A percentile compares a stretch with the other conserved stretches of the same genome.
Conservation (phyloP, 2,888 invertebrate species). For the Brenthis hecate region DNA sequence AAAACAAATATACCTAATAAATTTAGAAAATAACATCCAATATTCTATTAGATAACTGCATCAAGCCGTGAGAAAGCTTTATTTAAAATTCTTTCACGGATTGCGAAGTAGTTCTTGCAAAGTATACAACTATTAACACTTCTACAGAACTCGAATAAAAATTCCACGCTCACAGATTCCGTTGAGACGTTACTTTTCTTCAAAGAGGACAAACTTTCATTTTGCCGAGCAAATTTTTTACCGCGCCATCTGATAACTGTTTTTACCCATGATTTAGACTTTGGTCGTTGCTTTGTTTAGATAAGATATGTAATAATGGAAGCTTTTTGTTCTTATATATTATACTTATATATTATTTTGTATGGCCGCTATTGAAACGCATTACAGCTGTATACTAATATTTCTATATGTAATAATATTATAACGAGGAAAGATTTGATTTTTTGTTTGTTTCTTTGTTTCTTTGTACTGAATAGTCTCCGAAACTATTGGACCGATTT, state of each 20-base stretch:
- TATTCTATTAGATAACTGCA: no score
- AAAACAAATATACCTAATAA: no score
- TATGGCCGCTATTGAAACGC: no score
- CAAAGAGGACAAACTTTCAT: conserved; percentile 30
- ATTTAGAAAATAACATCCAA: no score
- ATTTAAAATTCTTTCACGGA: conserved; percentile 9
- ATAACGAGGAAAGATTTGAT: no score
- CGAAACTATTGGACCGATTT: no score
- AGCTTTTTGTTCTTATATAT: not conserved
- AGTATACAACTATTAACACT: conserved; percentile 24
- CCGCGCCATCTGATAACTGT: conserved; percentile 34
- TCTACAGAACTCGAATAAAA: conserved; percentile 22
- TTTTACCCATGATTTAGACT: conserved; percentile 19
- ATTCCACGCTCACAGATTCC: conserved; percentile 8
- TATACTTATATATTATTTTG: no score
- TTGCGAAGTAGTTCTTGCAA: conserved; percentile 8
- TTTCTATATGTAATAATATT: no score
- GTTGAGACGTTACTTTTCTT: conserved; percentile 17
- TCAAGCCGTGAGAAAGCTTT: not conserved
- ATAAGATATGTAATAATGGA: not conserved
- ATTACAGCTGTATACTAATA: no score
- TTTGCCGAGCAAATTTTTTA: conserved; percentile 31
- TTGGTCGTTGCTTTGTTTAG: not conserved
- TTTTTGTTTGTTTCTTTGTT: no score
- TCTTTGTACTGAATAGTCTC: no score